Base-by-base conservation (phyloP, 2,113 vertebrate species). In the Aptenodytes patagonicus region DNA sequence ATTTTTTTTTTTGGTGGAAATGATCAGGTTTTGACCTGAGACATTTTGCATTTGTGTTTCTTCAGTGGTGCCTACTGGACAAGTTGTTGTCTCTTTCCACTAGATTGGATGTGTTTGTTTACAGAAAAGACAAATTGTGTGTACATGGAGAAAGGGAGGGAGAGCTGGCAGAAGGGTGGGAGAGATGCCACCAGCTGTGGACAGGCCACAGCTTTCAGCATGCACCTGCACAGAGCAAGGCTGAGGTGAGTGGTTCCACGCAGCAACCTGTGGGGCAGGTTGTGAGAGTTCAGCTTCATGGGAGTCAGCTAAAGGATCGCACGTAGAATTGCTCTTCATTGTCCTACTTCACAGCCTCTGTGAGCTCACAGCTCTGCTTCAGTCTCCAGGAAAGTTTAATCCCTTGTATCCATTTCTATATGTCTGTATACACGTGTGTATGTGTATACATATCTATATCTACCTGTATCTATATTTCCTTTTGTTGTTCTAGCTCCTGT, bases 321-420 rank as follows among this genome's bases (percentile, higher is more conserved):
- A 1, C 32, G 5, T 5, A 47, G 16, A 61, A 26, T 42, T 34
- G n/a, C 7, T 83, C 16, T 42, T 79, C 0, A 0, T 11, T 42
- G 7, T 65, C 36, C n/a, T 90, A 0, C 0, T 7, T 11, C 22
- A 19, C 25, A 46, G 26, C 31, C 26, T 60, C 38, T 77, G 61
- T 1, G 13, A 61, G 47, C 32, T 71, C 58, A 11, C 18, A n/a
- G 17, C 22, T 68, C 75, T 60, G 36, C 42, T 51, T 62, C 2
- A 6, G 18, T 40, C 21, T 76, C 20, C 26, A 47, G n/a, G 24
- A 5, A 79, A 26, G 36, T 38, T 22, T 69, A 52, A 31, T 46
- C 11, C 55, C 22, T 52, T 55, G 2, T 51, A 9, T 18, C 17
- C 28, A 20, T 75, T 52, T n/a, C 17, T 42, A 19, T 28, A 13